Evolutionary conservation across 2,797 vertebrate genomes (phyloP), one percentile per base, ranked within the genome.

Genomic region (Gorsachius magnificus): DNA sequence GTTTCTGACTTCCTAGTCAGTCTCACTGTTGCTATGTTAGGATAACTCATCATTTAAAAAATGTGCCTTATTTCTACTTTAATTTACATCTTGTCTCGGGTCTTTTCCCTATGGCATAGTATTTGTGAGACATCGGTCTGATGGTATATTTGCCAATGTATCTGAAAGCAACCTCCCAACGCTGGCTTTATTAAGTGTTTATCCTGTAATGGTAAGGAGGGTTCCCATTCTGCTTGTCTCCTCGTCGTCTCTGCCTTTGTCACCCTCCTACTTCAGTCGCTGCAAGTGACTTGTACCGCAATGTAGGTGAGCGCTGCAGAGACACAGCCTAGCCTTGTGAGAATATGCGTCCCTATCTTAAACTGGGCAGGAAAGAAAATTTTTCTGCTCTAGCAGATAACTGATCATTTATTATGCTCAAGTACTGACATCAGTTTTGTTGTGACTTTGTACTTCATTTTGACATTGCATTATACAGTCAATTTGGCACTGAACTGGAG

Each of bases 391-490:
- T 56, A 24, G 15, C 65, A 79, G 66, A 76, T 90, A 85, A 20
- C 74, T 29, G 70, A 76, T 93, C 18, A 29, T 96, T 91, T 92
- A 46, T 96, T 89, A 74, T 45, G 41, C 82, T 96, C 53, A 61
- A 90, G 83, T 75, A 48, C 79, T 75, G 79, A 64, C 91, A 91
- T 83, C 21, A 9, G 81, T 88, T 93, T 58, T 90, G 83, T 90
- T 90, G 90, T 72, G 48, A 68, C 87, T 95, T 95, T 94, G 91
- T 83, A 51, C 87, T 95, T 87, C 95, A 72, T 93, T 93, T 95
- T 95, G 94, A 82, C 83, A 48, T 93, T 74, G 83, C 90, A 75
- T 97, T 96, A 58, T 84, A 63, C 82, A 83, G 79, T 91, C 88
- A 63, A 87, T 91, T 94, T 96, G 95, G 78, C 92, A 65, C 61